Percentiles rank a stretch among this genome's conserved stretches.
These are phyloP conservation scores for Trissolcus brochymenae DNA, from an alignment of 2,888 invertebrate genomes.

Conservation along the genomic window DNA sequence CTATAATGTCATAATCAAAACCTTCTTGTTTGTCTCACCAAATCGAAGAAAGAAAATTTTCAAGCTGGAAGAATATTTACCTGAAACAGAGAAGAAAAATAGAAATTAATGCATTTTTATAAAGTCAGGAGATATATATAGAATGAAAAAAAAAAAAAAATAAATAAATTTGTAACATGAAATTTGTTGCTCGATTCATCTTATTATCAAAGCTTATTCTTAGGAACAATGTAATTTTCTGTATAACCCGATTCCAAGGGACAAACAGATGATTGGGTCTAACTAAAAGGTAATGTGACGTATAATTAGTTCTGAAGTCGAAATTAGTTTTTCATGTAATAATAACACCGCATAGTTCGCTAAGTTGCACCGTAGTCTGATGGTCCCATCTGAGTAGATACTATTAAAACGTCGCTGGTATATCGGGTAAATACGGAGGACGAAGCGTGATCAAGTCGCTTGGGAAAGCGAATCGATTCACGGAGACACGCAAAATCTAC, in stretches of 20 bases:
- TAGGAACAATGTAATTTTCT: no score
- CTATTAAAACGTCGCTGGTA: conserved; percentile 36
- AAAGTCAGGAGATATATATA: background rate
- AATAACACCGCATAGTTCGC: conserved; percentile 30
- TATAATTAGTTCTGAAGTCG: conserved; percentile 33
- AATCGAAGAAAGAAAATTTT: background rate
- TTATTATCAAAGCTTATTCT: no score
- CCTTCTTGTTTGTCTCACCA: background rate
- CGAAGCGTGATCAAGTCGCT: conserved; percentile 30
- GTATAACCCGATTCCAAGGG: background rate
- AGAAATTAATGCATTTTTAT: background rate
- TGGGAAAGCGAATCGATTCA: conserved; percentile 20
- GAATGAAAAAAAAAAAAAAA: background rate
- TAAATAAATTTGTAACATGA: no score
- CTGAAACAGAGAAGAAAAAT: conserved; percentile 24
- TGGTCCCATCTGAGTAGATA: conserved; percentile 39
- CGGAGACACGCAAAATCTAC: conserved; percentile 38
- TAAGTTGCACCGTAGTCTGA: conserved; percentile 25
- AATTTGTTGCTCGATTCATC: no score
- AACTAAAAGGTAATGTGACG: conserved; percentile 11
- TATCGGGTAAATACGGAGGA: conserved; percentile 34
- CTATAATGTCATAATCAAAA: no score
- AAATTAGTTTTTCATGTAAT: conserved; percentile 46
- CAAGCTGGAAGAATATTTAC: conserved; percentile 15
- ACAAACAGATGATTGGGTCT: conserved; percentile 5